Evolutionary conservation across 2,888 invertebrate genomes (phyloP), one percentile per base, ranked within the genome.

Genomic region (Adelphocoris suturalis): DNA sequence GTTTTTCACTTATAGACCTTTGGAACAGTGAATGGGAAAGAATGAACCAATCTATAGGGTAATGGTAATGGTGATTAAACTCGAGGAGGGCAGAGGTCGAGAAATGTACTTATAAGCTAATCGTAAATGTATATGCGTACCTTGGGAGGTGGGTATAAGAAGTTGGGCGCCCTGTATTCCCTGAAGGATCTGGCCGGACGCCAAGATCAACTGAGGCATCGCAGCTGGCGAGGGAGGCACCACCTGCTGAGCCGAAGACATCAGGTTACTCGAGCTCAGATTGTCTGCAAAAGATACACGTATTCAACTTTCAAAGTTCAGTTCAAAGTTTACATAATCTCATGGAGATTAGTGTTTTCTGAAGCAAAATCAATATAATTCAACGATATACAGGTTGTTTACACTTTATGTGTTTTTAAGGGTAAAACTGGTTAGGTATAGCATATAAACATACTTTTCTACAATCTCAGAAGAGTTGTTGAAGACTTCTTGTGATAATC

Each of bases 101-200:
- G 57, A 57, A 57, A 37, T 37, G 37, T 37, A 37, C 37, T 37
- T 37, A 37, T 37, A 7, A 7, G 7, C n/a, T n/a, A n/a, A n/a
- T n/a, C 55, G 7, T 37, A 61, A 23, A 19, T 68, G 9, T 68
- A 37, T 37, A 61, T 23, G 12, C 23, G 13, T 68, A 97, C 98
- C 98, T 95, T 98, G 98, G 91, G 98, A 97, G 89, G 98, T 98
- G 86, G 98, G 98, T 94, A 99, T 98, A 92, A 98, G 96, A 90
- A 99, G 95, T 93, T 98, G 98, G 81, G 98, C 98, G 16, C 98
- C 98, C 94, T 98, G 98, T 92, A 98, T 97, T 92, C 98, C 98
- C 93, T 98, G 98, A 90, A 97, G 97, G 93, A 98, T 95, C 94
- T 98, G 98, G 89, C 98, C 98, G 90, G 97, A 97, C 91, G 98